Evolutionary conservation across 2,888 invertebrate species (phyloP).

Genomic region (Fabriciana adippe): DNA sequence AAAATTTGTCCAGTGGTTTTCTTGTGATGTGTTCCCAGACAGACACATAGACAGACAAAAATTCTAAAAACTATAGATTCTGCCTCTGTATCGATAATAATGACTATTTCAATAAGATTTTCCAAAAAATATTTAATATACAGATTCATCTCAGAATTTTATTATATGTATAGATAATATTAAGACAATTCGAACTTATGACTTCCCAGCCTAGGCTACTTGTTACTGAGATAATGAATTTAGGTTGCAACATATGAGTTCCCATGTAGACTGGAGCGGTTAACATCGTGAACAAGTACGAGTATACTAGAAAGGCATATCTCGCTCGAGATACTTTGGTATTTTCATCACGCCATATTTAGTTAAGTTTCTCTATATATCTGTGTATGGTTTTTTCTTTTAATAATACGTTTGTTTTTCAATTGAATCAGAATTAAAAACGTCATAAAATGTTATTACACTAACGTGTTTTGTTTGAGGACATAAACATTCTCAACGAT

Average conservation of each 20-base stretch:
- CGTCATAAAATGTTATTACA: too few relatives aligned
- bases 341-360: constrained; percentile 14
- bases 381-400: not conserved
- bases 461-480: too few relatives aligned
- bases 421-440: not conserved
- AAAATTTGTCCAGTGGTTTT: too few relatives aligned
- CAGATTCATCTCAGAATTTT: too few relatives aligned
- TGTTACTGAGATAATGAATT: constrained; percentile 6
- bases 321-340: constrained; percentile 9
- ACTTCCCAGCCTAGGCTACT: not conserved
- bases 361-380: not conserved
- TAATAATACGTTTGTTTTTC: constrained; percentile 5
- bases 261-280: constrained; percentile 19
- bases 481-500: too few relatives aligned
- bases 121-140: too few relatives aligned
- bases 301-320: constrained; percentile 22
- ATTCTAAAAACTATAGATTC: too few relatives aligned
- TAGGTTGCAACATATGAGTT: constrained; percentile 21
- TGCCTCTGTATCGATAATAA: too few relatives aligned
- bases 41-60: too few relatives aligned
- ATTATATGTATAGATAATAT: too few relatives aligned
- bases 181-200: not conserved
- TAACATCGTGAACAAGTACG: constrained; percentile 3
- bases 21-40: too few relatives aligned
- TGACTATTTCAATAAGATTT: too few relatives aligned